These are phyloP conservation scores for Oophaga sylvatica DNA, from an alignment of 2,797 vertebrate species.

Conservation along the genomic window DNA sequence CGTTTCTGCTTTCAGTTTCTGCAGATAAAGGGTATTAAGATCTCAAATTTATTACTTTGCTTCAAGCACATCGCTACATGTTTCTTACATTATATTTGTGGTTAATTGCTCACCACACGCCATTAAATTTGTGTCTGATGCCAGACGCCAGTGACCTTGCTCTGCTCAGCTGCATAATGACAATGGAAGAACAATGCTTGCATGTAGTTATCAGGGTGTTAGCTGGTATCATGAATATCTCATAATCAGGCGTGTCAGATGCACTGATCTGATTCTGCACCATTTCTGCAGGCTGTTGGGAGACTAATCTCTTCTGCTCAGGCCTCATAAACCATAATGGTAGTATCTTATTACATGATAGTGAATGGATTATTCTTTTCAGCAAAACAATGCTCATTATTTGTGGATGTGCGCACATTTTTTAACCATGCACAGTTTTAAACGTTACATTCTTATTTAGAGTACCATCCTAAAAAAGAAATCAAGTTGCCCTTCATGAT, in stretches of 20 bases:
- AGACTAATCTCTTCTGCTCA: neutral
- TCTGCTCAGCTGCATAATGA: constrained; percentile 37
- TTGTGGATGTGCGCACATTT: neutral
- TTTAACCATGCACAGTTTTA: neutral
- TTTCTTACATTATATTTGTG: constrained; percentile 27
- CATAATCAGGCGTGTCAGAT: constrained; percentile 32
- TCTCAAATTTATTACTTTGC: neutral
- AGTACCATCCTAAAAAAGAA: neutral
- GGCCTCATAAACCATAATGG: neutral
- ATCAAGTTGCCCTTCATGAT: neutral
- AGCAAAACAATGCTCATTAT: neutral
- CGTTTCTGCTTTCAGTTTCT: constrained; percentile 63
- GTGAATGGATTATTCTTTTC: neutral
- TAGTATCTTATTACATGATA: neutral
- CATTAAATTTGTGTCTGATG: constrained; percentile 27
- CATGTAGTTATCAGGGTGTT: constrained; percentile 39
- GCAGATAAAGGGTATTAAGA: constrained; percentile 61
- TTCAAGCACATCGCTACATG: neutral
- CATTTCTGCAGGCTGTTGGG: neutral
- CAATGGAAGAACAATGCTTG: constrained; percentile 14
- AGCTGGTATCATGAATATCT: constrained; percentile 39
- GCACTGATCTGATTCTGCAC: constrained; percentile 20
- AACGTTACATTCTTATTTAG: neutral
- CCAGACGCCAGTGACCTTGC: constrained; percentile 11
- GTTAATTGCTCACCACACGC: constrained; percentile 37